A percentile compares a stretch with the other conserved stretches of the same genome.
These are phyloP conservation scores for Neodiprion virginianus DNA, from an alignment of 1,140 invertebrate genomes.

Conservation along the genomic window DNA sequence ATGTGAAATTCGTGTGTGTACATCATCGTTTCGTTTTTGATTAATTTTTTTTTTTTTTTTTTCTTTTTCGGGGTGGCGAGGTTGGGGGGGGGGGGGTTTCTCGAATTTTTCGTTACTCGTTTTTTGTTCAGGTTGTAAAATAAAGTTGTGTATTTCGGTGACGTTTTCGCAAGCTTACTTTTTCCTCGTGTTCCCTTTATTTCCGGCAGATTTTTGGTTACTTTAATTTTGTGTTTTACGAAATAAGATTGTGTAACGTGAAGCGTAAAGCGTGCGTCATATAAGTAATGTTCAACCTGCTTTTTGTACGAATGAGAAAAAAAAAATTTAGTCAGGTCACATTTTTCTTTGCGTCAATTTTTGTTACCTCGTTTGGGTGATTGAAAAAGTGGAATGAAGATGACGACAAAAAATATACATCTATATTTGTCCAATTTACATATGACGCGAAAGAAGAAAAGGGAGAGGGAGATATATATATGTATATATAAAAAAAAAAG, in stretches of 20 bases:
- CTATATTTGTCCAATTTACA: not conserved
- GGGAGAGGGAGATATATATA: too few relatives aligned
- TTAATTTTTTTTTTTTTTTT: too few relatives aligned
- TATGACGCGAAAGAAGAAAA: too few relatives aligned
- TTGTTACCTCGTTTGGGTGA: not conserved
- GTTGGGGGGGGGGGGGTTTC: not conserved
- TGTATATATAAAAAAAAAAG: too few relatives aligned
- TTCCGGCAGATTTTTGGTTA: not conserved
- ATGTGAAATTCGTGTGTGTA: too few relatives aligned
- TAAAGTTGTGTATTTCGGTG: not conserved
- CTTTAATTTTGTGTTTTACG: not conserved
- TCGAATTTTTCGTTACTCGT: not conserved
- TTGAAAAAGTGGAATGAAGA: not conserved
- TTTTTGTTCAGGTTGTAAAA: not conserved
- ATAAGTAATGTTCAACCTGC: constrained; percentile 7
- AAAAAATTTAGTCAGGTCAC: constrained; percentile 1
- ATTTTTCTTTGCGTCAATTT: not conserved
- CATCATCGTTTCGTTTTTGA: too few relatives aligned
- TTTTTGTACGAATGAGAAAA: not conserved
- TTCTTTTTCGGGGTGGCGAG: not conserved
- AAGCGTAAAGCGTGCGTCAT: not conserved
- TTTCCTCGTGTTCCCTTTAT: not conserved
- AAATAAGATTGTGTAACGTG: not conserved
- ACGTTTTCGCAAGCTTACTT: too few relatives aligned
- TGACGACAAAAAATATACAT: constrained; percentile 10